phyloP scores from a whole-genome alignment of 1,140 invertebrate genomes.

The Dendroctonus valens region DNA sequence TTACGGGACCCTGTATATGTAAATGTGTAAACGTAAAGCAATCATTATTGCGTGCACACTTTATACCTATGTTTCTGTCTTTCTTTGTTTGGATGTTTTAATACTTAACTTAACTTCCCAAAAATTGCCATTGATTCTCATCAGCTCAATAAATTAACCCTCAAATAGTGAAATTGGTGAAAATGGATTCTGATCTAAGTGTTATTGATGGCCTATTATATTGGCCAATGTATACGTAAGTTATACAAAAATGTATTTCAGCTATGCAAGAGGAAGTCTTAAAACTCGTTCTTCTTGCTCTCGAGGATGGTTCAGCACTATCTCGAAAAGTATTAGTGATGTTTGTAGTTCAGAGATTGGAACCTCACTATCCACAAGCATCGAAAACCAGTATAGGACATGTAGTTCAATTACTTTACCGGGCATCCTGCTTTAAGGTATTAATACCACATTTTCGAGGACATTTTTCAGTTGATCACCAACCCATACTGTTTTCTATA shows the following conservation, averaged over 20 bases:
- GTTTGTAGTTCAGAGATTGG: constrained; percentile 96
- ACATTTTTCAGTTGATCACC: background rate
- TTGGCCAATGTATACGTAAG: too few relatives aligned
- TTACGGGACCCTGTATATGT: too few relatives aligned
- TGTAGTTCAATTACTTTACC: constrained; percentile 95
- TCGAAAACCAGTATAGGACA: constrained; percentile 99
- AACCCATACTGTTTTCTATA: constrained; percentile 45
- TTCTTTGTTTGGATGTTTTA: too few relatives aligned
- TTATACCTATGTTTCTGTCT: too few relatives aligned
- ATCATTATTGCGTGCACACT: too few relatives aligned
- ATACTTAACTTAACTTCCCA: too few relatives aligned
- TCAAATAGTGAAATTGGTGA: too few relatives aligned
- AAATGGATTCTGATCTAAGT: too few relatives aligned
- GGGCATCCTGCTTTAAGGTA: constrained; percentile 98
- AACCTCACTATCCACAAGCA: constrained; percentile 94
- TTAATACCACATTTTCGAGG: background rate
- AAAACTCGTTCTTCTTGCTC: constrained; percentile 86
- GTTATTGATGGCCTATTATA: too few relatives aligned
- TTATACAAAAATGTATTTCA: constrained; percentile 44
- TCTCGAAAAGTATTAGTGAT: constrained; percentile 97
- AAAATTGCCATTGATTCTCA: too few relatives aligned
- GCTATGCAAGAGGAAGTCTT: constrained; percentile 99
- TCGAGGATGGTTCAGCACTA: constrained; percentile 95
- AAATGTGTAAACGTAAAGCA: too few relatives aligned
- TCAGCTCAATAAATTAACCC: too few relatives aligned